Evolutionary conservation across 2,113 vertebrate species (phyloP).

Genomic region (Anguilla japonica): DNA sequence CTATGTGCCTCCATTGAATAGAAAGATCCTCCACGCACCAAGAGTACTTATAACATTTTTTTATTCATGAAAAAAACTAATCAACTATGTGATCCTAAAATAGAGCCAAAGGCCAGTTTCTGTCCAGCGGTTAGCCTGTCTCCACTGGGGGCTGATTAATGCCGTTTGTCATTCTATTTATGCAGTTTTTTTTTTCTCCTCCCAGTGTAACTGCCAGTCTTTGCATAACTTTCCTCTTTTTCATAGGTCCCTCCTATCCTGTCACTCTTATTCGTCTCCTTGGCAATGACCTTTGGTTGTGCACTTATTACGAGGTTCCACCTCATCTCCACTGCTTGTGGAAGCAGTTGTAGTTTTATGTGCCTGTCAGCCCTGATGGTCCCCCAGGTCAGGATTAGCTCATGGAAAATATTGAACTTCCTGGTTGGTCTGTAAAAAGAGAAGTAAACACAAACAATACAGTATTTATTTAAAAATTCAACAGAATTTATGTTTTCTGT

Average conservation of each 20-base stretch:
- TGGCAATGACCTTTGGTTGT: not conserved
- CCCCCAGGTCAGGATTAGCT: not conserved
- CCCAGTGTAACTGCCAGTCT: not conserved
- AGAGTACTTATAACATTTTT: too few species aligned
- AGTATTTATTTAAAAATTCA: not conserved
- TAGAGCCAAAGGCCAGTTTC: too few species aligned
- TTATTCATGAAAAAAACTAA: too few species aligned
- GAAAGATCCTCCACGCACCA: too few species aligned
- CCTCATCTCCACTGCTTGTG: not conserved
- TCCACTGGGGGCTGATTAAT: too few species aligned
- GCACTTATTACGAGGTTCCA: not conserved
- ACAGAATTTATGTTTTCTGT: not conserved
- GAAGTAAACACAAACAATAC: not conserved
- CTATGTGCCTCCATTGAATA: too few species aligned
- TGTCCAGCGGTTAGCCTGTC: too few species aligned
- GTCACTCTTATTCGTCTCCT: not conserved
- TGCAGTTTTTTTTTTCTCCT: too few species aligned
- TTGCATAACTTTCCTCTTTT: not conserved
- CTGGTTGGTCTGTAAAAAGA: not conserved
- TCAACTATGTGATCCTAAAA: too few species aligned
- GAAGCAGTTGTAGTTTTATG: slow-evolving; percentile 1
- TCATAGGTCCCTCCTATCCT: not conserved
- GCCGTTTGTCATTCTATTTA: too few species aligned
- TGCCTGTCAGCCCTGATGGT: not conserved
- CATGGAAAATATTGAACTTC: not conserved